Conservation (phyloP, 1,140 invertebrate genomes). For the Drosophila sulfurigaster region DNA sequence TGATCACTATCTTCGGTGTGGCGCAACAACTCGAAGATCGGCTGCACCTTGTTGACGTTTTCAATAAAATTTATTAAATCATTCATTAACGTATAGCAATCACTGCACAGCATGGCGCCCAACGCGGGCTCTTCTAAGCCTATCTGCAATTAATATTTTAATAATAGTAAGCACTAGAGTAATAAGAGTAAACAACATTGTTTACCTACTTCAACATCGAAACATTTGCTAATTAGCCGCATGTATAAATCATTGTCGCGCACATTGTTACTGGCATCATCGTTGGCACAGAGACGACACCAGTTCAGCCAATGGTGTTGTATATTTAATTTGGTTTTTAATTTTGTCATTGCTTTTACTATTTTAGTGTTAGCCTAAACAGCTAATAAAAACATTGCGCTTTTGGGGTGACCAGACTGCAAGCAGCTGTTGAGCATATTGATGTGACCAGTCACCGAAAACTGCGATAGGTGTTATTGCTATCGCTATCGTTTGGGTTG, state of each 20-base stretch:
- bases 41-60: constrained; percentile 66
- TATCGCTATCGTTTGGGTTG: constrained; percentile 3
- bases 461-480: no score
- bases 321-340: neutral
- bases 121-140: constrained; percentile 56
- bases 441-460: constrained; percentile 16
- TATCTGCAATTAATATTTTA: constrained; percentile 37
- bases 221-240: constrained; percentile 57
- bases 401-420: neutral
- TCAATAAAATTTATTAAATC: constrained; percentile 44
- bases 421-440: constrained; percentile 34
- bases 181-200: no score
- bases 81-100: constrained; percentile 47
- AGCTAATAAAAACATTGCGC: neutral
- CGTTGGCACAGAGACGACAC: constrained; percentile 62
- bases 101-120: constrained; percentile 52
- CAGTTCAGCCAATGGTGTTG: constrained; percentile 49
- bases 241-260: constrained; percentile 38
- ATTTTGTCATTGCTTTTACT: constrained; percentile 5
- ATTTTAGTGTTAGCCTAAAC: neutral
- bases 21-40: constrained; percentile 65
- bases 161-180: neutral
- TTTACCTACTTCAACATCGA: constrained; percentile 61
- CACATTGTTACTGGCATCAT: constrained; percentile 42
- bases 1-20: constrained; percentile 46